phyloP scores from a whole-genome alignment of 2,113 vertebrate genomes.

The Gymnocephalus cernua region DNA sequence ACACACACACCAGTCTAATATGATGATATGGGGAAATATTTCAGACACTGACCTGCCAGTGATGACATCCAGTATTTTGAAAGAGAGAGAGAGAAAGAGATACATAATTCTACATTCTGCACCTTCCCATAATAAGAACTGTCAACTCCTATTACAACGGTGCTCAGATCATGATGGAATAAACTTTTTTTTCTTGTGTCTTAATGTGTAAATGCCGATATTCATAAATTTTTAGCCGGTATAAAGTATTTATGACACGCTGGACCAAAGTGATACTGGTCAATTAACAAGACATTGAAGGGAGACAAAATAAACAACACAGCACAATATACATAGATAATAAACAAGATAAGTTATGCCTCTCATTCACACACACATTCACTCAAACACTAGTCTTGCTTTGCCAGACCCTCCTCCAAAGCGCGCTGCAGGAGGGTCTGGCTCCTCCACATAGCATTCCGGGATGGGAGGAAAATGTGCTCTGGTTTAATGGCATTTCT shows the following conservation, averaged over 20 bases:
- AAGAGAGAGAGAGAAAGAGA: too few species aligned
- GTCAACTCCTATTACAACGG: slow-evolving; percentile 37
- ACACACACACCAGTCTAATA: slow-evolving; percentile 6
- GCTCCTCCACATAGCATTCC: too few species aligned
- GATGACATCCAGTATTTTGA: slow-evolving; percentile 42
- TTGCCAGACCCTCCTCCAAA: too few species aligned
- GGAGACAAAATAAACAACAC: neutral
- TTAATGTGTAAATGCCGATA: neutral
- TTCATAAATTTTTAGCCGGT: neutral
- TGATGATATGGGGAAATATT: slow-evolving; percentile 18
- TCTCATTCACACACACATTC: neutral
- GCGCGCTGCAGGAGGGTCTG: too few species aligned
- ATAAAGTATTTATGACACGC: neutral
- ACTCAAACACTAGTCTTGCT: too few species aligned
- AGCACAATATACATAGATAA: neutral
- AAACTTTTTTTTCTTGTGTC: neutral
- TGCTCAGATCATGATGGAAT: slow-evolving; percentile 37
- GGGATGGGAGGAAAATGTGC: too few species aligned
- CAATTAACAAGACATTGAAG: neutral
- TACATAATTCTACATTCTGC: too few species aligned
- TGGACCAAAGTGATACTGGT: neutral
- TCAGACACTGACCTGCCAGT: slow-evolving; percentile 35
- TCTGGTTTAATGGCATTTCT: too few species aligned
- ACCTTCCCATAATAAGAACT: slow-evolving; percentile 15
- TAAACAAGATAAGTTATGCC: too few species aligned